Evolutionary conservation across 2,888 invertebrate species (phyloP).

Genomic region (Metalampra italica): DNA sequence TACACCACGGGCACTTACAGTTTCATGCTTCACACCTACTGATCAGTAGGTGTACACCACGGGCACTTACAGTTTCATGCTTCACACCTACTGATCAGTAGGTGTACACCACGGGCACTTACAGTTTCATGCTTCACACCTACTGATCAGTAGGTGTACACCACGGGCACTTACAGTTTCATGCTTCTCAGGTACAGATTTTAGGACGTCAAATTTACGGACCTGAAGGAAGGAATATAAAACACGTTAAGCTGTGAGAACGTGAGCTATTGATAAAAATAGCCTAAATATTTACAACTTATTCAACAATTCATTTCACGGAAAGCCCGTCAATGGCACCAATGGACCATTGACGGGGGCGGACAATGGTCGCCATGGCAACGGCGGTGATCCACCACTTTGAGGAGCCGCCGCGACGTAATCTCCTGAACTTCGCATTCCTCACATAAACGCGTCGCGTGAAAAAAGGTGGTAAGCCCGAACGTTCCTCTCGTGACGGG

Average conservation of each 20-base stretch:
- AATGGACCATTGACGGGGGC: conserved; percentile 11
- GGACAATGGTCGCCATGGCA: conserved; percentile 23
- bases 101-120: too few relatives aligned
- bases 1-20: too few relatives aligned
- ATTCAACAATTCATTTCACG: conserved; percentile 7
- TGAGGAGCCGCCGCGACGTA: conserved; percentile 34
- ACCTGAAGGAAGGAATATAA: background rate
- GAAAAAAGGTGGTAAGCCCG: conserved; percentile 36
- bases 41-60: too few relatives aligned
- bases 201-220: too few relatives aligned
- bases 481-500: conserved; percentile 13
- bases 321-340: conserved; percentile 1
- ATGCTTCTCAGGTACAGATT: too few relatives aligned
- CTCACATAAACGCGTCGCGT: conserved; percentile 57
- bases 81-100: too few relatives aligned
- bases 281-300: conserved; percentile 17
- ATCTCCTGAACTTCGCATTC: conserved; percentile 66
- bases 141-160: too few relatives aligned
- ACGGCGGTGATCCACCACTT: conserved; percentile 16
- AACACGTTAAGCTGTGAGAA: background rate
- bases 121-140: too few relatives aligned
- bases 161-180: too few relatives aligned
- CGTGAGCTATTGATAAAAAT: conserved; percentile 4
- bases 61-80: too few relatives aligned
- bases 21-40: too few relatives aligned